phyloP scores from a whole-genome alignment of 2,113 vertebrate genomes.

The Centropristis striata region DNA sequence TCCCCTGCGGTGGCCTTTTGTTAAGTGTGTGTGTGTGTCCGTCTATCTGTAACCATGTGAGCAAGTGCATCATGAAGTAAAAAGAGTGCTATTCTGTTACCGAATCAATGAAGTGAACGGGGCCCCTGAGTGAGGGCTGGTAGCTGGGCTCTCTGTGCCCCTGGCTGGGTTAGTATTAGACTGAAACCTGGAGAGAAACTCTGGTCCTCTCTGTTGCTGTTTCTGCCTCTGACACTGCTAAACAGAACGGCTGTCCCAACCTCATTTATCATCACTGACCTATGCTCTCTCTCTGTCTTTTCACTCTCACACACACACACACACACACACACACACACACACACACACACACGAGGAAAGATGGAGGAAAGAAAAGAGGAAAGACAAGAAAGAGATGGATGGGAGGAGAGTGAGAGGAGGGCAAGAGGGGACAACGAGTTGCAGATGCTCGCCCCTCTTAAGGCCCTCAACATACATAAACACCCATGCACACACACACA shows the following conservation, averaged over 20 bases:
- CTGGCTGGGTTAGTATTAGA: slow-evolving; percentile 49
- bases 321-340: neutral
- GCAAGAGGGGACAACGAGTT: slow-evolving; percentile 52
- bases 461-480: slow-evolving; percentile 15
- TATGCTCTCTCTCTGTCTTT: slow-evolving; percentile 21
- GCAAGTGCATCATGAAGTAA: slow-evolving; percentile 49
- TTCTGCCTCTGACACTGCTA: slow-evolving; percentile 16
- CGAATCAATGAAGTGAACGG: slow-evolving; percentile 56
- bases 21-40: slow-evolving; percentile 26
- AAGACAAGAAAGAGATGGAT: slow-evolving; percentile 40
- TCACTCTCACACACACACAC: neutral
- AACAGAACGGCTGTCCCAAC: slow-evolving; percentile 18
- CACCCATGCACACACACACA: slow-evolving; percentile 4
- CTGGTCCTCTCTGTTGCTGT: slow-evolving; percentile 33
- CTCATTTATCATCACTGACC: slow-evolving; percentile 70
- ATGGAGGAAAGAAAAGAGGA: neutral
- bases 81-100: slow-evolving; percentile 44
- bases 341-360: neutral
- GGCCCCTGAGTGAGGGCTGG: slow-evolving; percentile 49
- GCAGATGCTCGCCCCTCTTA: slow-evolving; percentile 47
- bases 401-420: slow-evolving; percentile 32
- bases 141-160: slow-evolving; percentile 28
- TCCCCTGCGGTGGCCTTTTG: slow-evolving; percentile 73
- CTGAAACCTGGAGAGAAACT: slow-evolving; percentile 23
- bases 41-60: slow-evolving; percentile 65